Base-by-base conservation (phyloP, 2,797 vertebrate species). In the Todus mexicanus region DNA sequence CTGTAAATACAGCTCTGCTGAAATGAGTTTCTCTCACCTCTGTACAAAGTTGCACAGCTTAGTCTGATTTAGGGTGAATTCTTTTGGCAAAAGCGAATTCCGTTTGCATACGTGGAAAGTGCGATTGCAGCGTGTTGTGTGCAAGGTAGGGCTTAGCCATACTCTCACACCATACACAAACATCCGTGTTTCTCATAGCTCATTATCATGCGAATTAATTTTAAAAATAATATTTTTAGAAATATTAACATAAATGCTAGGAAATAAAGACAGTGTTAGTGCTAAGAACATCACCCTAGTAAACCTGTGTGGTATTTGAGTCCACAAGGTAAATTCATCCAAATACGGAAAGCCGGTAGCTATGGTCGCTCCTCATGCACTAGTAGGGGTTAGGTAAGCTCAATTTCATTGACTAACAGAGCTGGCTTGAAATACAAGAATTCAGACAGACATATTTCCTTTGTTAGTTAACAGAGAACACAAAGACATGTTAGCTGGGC, bases 331-430 rank as follows among this genome's bases (percentile, higher is more conserved):
- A 42, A 81, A 60, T 21, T 19, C 65, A 79, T 40, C 25, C 21
- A 11, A 48, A 40, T 35, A 26, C 21, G 11, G 4, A 33, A 56
- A 87, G 15, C 5, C 43, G 45, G 33, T 56, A 29, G 4, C 1
- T 18, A 23, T 4, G 1, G 31, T 60, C n/a, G 5, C 60, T 43
- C 56, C 10, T 2, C 3, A 2, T 0, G 0, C 16, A 68, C 23
- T 1, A 45, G 50, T 4, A 38, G 15, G 23, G 12, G 21, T 31
- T 23, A 72, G 45, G 25, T 31, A 29, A 70, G 18, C 75, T 50
- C 48, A 35, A 7, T 78, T 48, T 16, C 4, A 1, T 6, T 18
- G 38, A n/a, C 61, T 51, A 11, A 10, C 4, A 4, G 47, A 20
- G 80, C 83, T 54, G 59, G 47, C 66, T 77, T 75, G 63, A 56